Evolutionary conservation across 2,113 vertebrate genomes (phyloP), one percentile per base, ranked within the genome.

Genomic region (Argyrosomus japonicus): DNA sequence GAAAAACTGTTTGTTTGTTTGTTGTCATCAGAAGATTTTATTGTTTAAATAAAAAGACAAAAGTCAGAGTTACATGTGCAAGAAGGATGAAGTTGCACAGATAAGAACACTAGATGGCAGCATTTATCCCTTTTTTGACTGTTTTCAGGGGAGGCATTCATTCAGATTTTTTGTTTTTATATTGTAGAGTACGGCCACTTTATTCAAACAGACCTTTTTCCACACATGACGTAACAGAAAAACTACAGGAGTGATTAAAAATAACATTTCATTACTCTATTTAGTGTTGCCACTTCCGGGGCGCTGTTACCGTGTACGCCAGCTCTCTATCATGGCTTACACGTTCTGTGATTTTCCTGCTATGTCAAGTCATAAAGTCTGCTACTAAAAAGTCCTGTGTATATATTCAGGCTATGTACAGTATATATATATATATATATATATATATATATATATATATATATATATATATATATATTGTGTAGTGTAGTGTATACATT

Each of bases 51-150:
- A 64, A 12, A 54, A 19, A 64, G 5, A 11, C 14, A 36, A 4
- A 68, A 21, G 40, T 18, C 10, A 51, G 17, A 62, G 17, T 48
- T 50, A 10, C 13, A 6, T 15, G 21, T 29, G 47, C 19, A 32
- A 23, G 72, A 9, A 50, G 62, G 67, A 62, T 7, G 1, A 13
- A 65, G 9, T 6, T 71, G 29, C n/a, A 57, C 12, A 11, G 11
- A 47, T 17, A 19, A 3, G 32, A 62, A 32, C 84, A 89, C 65
- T 76, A 75, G 67, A 27, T 68, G 78, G 82, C 68, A 79, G 36
- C 43, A 21, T 57, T 72, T 21, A 14, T 3, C 25, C 11, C 8
- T 12, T 23, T 29, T 50, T 23, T 50, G 18, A 36, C 18, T 40
- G 21, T 25, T 32, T 67, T 29, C 29, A 48, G 5, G 21, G 17